Base-by-base conservation (phyloP, 2,888 invertebrate species). In the Habrosyne pyritoides region DNA sequence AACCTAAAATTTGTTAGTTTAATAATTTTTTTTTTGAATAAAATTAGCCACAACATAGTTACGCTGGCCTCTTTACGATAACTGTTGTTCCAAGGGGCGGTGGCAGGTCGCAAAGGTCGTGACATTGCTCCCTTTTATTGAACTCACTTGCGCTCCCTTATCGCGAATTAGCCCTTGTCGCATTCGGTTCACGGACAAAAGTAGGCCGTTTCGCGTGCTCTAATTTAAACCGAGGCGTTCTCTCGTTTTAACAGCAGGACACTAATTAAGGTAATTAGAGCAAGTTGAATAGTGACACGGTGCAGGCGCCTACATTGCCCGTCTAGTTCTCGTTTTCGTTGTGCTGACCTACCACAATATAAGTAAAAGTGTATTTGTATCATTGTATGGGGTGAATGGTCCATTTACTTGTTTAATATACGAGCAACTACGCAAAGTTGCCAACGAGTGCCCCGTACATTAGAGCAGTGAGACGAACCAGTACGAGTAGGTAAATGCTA, bases 181-280 rank as follows among this genome's bases (percentile, higher is more conserved):
- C 82, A 85, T 86, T 89, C 81, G 73, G 81, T 86, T 86, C 86
- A 87, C 86, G 83, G 79, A 77, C 81, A 81, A 86, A 50, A 89
- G 81, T 86, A 83, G 86, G 83, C 84, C 80, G 79, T 87, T 87
- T 78, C 73, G 73, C 78, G 82, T 77, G 79, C 78, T 85, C 83
- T 83, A 84, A 87, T 91, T 91, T 86, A 85, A 89, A 89, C 78
- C 76, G 75, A 84, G 71, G 14, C 83, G 73, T 77, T 77, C 79
- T 84, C 81, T 78, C 77, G 75, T 75, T 83, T 76, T 87, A 85
- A 87, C 84, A 80, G 74, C 76, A 81, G 84, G 81, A 80, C 81
- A 82, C 86, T 87, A 87, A 89, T 89, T 89, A 87, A 83, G 79
- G 79, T 84, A 89, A 90, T 90, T 86, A 86, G 78, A 74, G 74